Evolutionary conservation across 1,140 invertebrate species (phyloP).

Genomic region (Drosophila parabipectinata): DNA sequence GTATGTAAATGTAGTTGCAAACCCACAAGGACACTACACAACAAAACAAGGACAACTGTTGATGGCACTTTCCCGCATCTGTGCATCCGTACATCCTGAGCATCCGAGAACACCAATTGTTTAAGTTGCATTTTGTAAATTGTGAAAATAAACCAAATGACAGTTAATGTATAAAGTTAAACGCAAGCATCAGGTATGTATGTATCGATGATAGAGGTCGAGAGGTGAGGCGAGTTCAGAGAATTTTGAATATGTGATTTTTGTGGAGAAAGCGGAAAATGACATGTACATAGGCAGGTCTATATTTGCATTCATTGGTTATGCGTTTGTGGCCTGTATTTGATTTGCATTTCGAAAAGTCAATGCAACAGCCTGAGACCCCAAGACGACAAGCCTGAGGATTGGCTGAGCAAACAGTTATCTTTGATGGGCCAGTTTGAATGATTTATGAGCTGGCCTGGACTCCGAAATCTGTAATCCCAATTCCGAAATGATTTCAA

Average conservation of each 20-base stretch:
- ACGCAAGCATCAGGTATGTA: conserved; percentile 37
- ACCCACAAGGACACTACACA: conserved; percentile 17
- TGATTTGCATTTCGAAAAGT: conserved; percentile 59
- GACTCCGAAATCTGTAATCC: neutral
- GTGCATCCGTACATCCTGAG: conserved; percentile 14
- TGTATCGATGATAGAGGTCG: conserved; percentile 24
- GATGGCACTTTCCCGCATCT: conserved; percentile 14
- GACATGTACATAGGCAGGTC: conserved; percentile 42
- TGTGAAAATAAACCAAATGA: conserved; percentile 63
- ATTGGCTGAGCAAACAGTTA: conserved; percentile 44
- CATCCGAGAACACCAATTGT: conserved; percentile 47
- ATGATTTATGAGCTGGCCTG: conserved; percentile 39
- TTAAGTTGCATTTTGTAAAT: conserved; percentile 68
- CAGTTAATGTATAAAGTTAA: conserved; percentile 73
- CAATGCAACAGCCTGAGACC: conserved; percentile 35
- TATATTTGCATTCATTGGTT: conserved; percentile 59
- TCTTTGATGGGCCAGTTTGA: conserved; percentile 20
- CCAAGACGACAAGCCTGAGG: conserved; percentile 19
- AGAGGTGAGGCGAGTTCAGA: conserved; percentile 10
- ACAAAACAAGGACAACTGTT: conserved; percentile 25
- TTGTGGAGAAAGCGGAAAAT: conserved; percentile 1
- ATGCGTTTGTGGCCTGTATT: conserved; percentile 48
- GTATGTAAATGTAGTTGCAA: conserved; percentile 44
- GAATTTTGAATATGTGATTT: conserved; percentile 42
- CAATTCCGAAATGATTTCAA: too few relatives aligned